These are phyloP conservation scores for Leptoclinus maculatus DNA, from an alignment of 2,797 vertebrate genomes.

Conservation along the genomic window DNA sequence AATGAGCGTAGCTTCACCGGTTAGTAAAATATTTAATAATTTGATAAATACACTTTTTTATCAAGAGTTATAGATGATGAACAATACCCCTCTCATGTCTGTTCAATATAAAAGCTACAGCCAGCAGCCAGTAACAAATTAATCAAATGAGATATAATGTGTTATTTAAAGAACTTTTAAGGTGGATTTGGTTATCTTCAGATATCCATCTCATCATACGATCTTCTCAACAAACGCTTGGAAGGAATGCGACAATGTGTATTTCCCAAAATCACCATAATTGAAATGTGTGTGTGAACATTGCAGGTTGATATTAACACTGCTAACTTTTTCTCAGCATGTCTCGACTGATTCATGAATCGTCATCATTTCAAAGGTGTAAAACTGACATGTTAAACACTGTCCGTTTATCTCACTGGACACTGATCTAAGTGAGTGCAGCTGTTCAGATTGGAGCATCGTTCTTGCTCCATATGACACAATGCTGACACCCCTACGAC, in stretches of 20 bases:
- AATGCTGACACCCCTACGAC: conserved; percentile 46
- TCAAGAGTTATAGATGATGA: not conserved
- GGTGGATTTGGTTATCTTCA: not conserved
- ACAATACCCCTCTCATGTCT: not conserved
- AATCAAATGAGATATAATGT: not conserved
- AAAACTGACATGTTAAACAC: conserved; percentile 39
- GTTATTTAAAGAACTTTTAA: not conserved
- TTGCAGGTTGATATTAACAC: not conserved
- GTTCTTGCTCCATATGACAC: conserved; percentile 46
- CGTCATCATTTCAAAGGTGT: conserved; percentile 41
- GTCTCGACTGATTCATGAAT: conserved; percentile 37
- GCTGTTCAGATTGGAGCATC: conserved; percentile 7
- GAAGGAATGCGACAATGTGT: not conserved
- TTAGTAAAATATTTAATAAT: not conserved
- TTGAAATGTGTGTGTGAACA: not conserved
- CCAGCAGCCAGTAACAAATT: not conserved
- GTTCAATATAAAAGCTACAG: not conserved
- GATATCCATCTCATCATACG: not conserved
- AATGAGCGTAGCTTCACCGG: no score
- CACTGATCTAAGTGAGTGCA: conserved; percentile 4
- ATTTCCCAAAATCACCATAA: not conserved
- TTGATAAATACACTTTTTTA: no score
- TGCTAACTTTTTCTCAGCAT: conserved; percentile 2
- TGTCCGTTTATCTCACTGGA: conserved; percentile 18
- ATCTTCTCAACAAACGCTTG: not conserved